Conservation (phyloP, 2,113 vertebrate genomes). For the Rhagologus leucostigma region DNA sequence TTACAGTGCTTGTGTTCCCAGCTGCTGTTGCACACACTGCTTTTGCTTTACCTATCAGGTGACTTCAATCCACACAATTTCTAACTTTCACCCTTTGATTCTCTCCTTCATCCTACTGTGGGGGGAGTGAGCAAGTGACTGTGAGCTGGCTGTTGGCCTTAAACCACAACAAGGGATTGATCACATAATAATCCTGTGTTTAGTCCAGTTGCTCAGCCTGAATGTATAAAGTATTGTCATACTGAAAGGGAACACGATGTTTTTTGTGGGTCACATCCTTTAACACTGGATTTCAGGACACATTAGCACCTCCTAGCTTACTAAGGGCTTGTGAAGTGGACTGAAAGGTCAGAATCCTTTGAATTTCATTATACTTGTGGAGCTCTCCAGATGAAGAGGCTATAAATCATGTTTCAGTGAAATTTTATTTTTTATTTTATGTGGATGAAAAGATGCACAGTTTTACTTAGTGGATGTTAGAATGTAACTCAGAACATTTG, state of each 20-base stretch:
- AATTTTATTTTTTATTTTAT: not conserved
- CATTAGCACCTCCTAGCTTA: not conserved
- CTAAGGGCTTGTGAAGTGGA: not conserved
- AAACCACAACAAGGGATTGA: not conserved
- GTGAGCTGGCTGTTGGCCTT: not conserved
- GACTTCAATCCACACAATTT: not conserved
- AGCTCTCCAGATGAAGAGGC: not conserved
- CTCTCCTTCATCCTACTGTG: not conserved
- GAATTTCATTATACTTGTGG: not conserved
- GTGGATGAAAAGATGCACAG: not conserved
- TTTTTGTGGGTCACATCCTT: not conserved
- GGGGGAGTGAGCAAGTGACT: not conserved
- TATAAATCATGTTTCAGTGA: not conserved
- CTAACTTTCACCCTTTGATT: not conserved
- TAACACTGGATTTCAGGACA: not conserved
- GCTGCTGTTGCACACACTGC: accelerated
- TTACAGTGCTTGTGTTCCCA: not conserved
- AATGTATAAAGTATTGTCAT: not conserved
- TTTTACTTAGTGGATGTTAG: not conserved
- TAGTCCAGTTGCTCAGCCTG: not conserved
- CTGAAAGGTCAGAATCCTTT: not conserved
- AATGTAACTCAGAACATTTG: conserved; percentile 3
- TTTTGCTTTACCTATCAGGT: not conserved
- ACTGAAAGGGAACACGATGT: not conserved
- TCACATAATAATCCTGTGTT: not conserved